Percentiles rank a stretch among this genome's conserved stretches.
Conservation (phyloP, 2,113 vertebrate species). For the Protobothrops flavoviridis region DNA sequence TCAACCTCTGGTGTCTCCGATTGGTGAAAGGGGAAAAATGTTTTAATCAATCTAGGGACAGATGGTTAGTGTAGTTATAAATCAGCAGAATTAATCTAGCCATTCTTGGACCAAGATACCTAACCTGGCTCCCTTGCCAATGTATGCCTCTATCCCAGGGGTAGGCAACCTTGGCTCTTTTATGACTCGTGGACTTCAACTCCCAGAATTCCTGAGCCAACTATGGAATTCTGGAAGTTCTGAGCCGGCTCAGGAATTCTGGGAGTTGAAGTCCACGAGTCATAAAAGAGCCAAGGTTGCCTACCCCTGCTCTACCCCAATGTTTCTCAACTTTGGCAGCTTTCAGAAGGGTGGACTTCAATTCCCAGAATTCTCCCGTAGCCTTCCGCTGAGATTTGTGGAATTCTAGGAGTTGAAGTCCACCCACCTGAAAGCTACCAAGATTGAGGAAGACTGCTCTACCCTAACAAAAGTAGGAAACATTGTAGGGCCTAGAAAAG, state of each 20-base stretch:
- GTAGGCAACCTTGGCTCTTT: too few species aligned
- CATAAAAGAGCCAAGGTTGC: too few species aligned
- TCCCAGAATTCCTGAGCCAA: too few species aligned
- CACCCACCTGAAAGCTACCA: neutral
- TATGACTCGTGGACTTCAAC: too few species aligned
- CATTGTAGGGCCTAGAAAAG: neutral
- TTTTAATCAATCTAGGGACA: neutral
- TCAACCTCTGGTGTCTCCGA: neutral
- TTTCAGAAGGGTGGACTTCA: neutral
- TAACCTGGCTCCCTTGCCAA: neutral
- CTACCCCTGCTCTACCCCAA: neutral
- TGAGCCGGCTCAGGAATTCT: too few species aligned
- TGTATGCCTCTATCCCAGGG: neutral
- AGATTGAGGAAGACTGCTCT: neutral
- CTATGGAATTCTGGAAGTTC: too few species aligned
- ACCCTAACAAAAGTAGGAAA: neutral
- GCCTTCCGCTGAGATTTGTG: neutral
- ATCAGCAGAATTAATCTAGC: neutral
- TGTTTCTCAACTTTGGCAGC: neutral
- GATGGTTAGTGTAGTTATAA: neutral
- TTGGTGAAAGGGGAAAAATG: neutral
- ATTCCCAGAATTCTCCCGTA: neutral
- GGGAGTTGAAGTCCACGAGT: too few species aligned
- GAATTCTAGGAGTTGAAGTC: neutral
- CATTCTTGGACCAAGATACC: neutral